phyloP scores from a whole-genome alignment of 1,140 invertebrate genomes.

The Cyclargus thomasi region DNA sequence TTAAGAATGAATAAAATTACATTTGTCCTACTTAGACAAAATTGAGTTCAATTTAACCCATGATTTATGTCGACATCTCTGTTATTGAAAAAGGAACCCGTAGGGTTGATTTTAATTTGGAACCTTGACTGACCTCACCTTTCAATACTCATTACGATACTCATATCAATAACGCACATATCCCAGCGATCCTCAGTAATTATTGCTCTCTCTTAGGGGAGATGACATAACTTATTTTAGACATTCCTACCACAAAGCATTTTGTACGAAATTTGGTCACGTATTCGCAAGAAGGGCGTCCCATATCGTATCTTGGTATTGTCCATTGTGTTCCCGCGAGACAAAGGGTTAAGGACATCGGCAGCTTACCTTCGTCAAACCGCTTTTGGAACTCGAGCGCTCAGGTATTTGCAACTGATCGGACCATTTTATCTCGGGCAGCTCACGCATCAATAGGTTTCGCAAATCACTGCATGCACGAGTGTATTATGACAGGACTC shows the following conservation, averaged over 20 bases:
- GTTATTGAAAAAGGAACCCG: too few relatives aligned
- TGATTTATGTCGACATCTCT: too few relatives aligned
- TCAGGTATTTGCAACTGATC: conserved; percentile 59
- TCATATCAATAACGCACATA: conserved; percentile 11
- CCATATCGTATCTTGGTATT: conserved; percentile 67
- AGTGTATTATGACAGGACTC: not conserved
- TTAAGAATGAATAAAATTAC: too few relatives aligned
- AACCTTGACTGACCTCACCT: not conserved
- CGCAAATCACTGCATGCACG: conserved; percentile 10
- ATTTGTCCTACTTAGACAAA: too few relatives aligned
- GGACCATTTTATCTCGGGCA: conserved; percentile 44
- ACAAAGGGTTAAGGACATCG: conserved; percentile 65
- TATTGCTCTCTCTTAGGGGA: conserved; percentile 33
- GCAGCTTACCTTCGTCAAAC: conserved; percentile 67
- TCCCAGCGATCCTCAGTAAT: not conserved
- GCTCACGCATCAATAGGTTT: conserved; percentile 20
- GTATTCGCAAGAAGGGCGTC: conserved; percentile 55
- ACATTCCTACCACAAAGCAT: conserved; percentile 60
- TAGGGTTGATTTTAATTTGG: too few relatives aligned
- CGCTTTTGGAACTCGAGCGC: conserved; percentile 56
- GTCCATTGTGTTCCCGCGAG: conserved; percentile 68
- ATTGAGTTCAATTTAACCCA: too few relatives aligned
- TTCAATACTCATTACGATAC: not conserved
- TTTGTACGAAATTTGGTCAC: conserved; percentile 70
- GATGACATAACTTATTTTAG: conserved; percentile 65